Evolutionary conservation across 1,140 invertebrate genomes (phyloP).

Genomic region (Phocides pigmalion): DNA sequence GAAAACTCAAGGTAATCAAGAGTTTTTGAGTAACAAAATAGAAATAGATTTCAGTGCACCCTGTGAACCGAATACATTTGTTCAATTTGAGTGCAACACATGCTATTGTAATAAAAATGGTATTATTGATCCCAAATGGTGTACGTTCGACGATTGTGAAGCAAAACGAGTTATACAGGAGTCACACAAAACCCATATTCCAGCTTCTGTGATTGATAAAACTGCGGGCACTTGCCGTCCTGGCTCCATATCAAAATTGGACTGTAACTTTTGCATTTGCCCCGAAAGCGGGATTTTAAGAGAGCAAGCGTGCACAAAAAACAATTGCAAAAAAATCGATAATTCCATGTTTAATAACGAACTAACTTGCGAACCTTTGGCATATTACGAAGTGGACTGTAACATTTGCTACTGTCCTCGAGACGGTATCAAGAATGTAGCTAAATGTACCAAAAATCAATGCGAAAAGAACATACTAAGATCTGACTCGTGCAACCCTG

Average conservation of each 20-base stretch:
- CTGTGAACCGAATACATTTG: conserved; percentile 64
- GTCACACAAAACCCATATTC: conserved; percentile 41
- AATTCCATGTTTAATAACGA: conserved; percentile 39
- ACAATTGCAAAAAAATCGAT: conserved; percentile 49
- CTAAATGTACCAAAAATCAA: conserved; percentile 66
- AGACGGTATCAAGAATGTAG: conserved; percentile 68
- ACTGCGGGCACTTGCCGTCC: conserved; percentile 49
- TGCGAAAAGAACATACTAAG: conserved; percentile 66
- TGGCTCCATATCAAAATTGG: conserved; percentile 59
- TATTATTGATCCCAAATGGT: conserved; percentile 71
- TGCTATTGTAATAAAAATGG: conserved; percentile 70
- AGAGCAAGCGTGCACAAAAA: conserved; percentile 66
- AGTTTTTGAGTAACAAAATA: conserved; percentile 30
- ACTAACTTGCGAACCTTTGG: conserved; percentile 65
- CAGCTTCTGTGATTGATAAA: conserved; percentile 24
- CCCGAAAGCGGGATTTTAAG: conserved; percentile 54
- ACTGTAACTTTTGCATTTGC: conserved; percentile 75
- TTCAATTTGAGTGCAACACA: conserved; percentile 70
- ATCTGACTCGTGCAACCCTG: conserved; percentile 60
- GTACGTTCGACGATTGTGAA: conserved; percentile 71
- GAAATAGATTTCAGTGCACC: conserved; percentile 44
- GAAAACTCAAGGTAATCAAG: conserved; percentile 5
- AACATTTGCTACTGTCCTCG: conserved; percentile 69
- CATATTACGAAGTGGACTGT: conserved; percentile 72
- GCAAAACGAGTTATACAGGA: conserved; percentile 55